These are phyloP conservation scores for Bubo scandiacus DNA, from an alignment of 2,113 vertebrate species.

Conservation along the genomic window DNA sequence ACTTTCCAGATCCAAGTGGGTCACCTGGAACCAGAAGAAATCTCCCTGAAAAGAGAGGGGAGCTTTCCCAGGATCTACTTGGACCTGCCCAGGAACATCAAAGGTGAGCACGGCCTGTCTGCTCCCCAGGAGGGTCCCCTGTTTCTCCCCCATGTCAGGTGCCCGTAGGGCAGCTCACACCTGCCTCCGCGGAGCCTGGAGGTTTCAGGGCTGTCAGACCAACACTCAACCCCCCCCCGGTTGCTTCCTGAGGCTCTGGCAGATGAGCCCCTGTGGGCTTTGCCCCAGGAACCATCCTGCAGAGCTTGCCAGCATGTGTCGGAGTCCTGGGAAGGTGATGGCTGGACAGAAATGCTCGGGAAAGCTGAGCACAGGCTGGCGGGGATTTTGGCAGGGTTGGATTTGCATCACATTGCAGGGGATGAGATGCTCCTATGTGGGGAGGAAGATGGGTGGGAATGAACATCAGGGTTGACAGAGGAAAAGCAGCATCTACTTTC, in stretches of 20 bases:
- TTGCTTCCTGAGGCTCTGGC: neutral
- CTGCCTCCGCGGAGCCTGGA: neutral
- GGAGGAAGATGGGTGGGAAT: neutral
- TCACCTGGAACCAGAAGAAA: slow-evolving; percentile 73
- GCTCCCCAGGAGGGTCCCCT: neutral
- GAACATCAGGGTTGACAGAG: neutral
- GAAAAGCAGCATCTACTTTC: neutral
- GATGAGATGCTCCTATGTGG: neutral
- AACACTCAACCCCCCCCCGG: neutral
- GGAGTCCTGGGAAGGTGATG: neutral
- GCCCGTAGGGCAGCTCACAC: neutral
- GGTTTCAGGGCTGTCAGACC: neutral
- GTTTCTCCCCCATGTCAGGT: neutral
- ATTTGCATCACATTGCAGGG: neutral
- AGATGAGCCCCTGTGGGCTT: neutral
- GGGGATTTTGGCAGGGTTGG: neutral
- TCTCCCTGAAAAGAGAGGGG: slow-evolving; percentile 83
- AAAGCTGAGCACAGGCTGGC: neutral
- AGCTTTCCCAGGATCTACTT: slow-evolving; percentile 81
- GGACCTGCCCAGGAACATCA: slow-evolving; percentile 81
- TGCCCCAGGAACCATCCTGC: neutral
- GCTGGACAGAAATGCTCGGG: neutral
- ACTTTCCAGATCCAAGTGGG: slow-evolving; percentile 82
- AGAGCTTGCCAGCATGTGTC: neutral
- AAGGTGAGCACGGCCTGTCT: slow-evolving; percentile 56